These are phyloP conservation scores for Buphagus erythrorhynchus DNA, from an alignment of 2,797 vertebrate genomes.

Conservation along the genomic window DNA sequence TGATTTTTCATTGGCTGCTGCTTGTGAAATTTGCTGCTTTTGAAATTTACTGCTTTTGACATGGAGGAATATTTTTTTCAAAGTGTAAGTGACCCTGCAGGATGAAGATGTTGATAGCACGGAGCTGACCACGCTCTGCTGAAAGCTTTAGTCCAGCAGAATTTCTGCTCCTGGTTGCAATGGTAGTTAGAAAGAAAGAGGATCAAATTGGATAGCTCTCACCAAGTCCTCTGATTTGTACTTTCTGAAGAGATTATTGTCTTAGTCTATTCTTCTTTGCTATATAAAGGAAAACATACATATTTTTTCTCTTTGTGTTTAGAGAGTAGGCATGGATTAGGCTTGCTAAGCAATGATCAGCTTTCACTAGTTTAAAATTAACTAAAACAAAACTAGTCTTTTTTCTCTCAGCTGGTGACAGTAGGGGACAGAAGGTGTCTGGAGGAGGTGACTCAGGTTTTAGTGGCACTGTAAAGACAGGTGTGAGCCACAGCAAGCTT, in stretches of 20 bases:
- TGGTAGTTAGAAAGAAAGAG: not conserved
- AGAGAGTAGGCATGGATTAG: not conserved
- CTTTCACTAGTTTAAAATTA: slow-evolving; percentile 31
- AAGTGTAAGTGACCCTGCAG: not conserved
- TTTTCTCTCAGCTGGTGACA: not conserved
- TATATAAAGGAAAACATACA: not conserved
- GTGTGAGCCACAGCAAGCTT: not conserved
- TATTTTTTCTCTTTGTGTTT: not conserved
- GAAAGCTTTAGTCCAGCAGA: not conserved
- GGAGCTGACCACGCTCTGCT: not conserved
- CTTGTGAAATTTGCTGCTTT: not conserved
- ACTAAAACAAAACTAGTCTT: not conserved
- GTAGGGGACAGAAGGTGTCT: not conserved
- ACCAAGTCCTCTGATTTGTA: not conserved
- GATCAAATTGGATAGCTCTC: not conserved
- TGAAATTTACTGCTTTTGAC: not conserved
- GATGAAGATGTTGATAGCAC: not conserved
- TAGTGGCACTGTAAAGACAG: not conserved
- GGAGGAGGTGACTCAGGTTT: not conserved
- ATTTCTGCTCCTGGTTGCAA: not conserved
- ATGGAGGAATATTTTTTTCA: not conserved
- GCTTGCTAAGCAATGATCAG: slow-evolving; percentile 1
- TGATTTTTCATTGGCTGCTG: not conserved
- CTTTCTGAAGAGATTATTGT: not conserved
- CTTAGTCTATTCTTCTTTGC: not conserved